Conservation (phyloP, 2,113 vertebrate species). For the Chelonoidis abingdonii region DNA sequence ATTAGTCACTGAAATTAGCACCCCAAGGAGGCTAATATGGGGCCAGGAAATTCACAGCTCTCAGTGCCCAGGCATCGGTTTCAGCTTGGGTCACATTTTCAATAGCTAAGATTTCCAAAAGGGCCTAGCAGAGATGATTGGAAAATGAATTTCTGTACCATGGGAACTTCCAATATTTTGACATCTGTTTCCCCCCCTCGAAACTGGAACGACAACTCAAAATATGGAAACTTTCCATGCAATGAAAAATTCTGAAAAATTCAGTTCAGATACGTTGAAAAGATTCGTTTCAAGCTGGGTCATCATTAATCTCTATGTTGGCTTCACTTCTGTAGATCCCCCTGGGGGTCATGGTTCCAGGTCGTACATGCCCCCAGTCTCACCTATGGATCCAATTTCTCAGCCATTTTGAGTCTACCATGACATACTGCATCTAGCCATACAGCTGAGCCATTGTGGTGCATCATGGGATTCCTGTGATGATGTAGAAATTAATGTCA, state of each 20-base stretch:
- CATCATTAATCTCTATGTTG: neutral
- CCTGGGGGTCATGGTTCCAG: neutral
- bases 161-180: conserved; percentile 7
- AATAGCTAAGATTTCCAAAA: conserved; percentile 11
- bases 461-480: too few species aligned
- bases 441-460: neutral
- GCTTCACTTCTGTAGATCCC: neutral
- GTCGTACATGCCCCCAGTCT: neutral
- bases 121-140: neutral
- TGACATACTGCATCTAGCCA: neutral
- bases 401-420: neutral
- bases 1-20: neutral
- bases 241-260: neutral
- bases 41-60: neutral
- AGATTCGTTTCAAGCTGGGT: neutral
- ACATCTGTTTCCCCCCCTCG: neutral
- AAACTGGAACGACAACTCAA: neutral
- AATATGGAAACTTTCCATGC: neutral
- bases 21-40: neutral
- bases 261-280: neutral
- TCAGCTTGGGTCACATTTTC: conserved; percentile 1
- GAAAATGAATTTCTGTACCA: neutral
- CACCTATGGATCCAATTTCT: neutral
- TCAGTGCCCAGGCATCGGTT: conserved; percentile 25
- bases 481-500: neutral